Base-by-base conservation (phyloP, 2,888 invertebrate species). In the Tetragonula carbonaria region DNA sequence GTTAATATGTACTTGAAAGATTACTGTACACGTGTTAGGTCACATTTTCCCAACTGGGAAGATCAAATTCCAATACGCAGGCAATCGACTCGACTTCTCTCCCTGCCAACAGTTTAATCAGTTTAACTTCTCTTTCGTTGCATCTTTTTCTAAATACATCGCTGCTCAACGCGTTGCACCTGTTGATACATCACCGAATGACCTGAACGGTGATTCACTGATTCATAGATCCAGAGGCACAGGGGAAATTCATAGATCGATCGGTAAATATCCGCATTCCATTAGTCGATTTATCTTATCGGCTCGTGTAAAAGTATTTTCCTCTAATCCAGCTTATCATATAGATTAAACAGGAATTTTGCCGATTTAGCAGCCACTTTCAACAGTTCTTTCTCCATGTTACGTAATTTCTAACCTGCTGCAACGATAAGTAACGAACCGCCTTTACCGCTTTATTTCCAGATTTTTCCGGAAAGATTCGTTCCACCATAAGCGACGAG, bases 121-220 rank as follows among this genome's bases (percentile, higher is more conserved):
- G 8, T 45, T 28, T 28, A 45, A 45, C 8, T 45, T 45, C 45
- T 45, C 45, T 55, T 6, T 71, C 28, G 28, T 68, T 18, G 18
- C 14, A 23, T 38, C n/a, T 16, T 4, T 28, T 16, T 53, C 23
- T 71, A 23, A 38, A 28, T 16, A 53, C 6, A 50, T 6, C 16
- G 16, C 66, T 13, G n/a, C 3, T 2, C n/a, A 59, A 59, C 50
- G 65, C 66, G 23, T 59, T 70, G 51, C 82, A 86, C 86, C 86
- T 86, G 86, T 86, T 86, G 86, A 85, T 74, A 62, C 38, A 57
- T 38, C 74, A 85, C 85, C 85, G 82, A 84, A 75, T 76, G 75
- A 80, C 62, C 6, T 63, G 74, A n/a, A 53, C 57, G 66, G 28
- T 82, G 82, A 78, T 66, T 87, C 87, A 84, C 21, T 63, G 74